Conservation (phyloP, 2,113 vertebrate species). For the Gymnarchus niloticus region DNA sequence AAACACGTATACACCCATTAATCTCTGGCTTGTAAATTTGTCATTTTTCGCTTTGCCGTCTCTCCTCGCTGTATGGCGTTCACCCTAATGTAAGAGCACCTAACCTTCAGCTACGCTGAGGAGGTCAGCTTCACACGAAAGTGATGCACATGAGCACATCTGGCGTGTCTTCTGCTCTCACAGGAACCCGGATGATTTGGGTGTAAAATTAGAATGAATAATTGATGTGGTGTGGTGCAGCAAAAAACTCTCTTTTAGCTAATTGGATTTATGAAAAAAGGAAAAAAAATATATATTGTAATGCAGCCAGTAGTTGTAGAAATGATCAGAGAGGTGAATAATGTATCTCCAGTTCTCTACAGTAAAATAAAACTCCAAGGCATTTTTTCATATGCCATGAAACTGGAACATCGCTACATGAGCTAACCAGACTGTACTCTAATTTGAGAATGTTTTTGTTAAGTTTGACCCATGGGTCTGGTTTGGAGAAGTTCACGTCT, state of each 20-base stretch:
- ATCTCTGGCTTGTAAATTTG: neutral
- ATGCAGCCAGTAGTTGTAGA: constrained; percentile 26
- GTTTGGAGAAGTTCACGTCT: constrained; percentile 35
- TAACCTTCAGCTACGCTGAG: constrained; percentile 20
- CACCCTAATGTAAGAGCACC: neutral
- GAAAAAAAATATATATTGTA: constrained; percentile 36
- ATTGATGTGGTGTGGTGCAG: constrained; percentile 56
- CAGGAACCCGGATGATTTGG: constrained; percentile 54
- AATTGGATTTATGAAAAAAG: constrained; percentile 58
- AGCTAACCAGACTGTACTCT: neutral
- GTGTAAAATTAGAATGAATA: constrained; percentile 61
- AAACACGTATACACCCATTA: neutral
- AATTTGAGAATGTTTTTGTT: neutral
- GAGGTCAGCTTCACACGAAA: constrained; percentile 46
- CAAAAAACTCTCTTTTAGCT: constrained; percentile 56
- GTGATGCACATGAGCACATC: constrained; percentile 53
- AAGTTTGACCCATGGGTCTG: constrained; percentile 24
- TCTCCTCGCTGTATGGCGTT: neutral
- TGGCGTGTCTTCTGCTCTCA: constrained; percentile 49
- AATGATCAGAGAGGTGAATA: constrained; percentile 38
- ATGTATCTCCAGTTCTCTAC: constrained; percentile 27
- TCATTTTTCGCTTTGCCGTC: neutral
- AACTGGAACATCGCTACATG: neutral
- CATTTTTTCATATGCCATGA: neutral
- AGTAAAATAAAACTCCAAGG: neutral